These are phyloP conservation scores for Pristionchus pacificus DNA, from an alignment of 1,140 invertebrate genomes.

Conservation along the genomic window DNA sequence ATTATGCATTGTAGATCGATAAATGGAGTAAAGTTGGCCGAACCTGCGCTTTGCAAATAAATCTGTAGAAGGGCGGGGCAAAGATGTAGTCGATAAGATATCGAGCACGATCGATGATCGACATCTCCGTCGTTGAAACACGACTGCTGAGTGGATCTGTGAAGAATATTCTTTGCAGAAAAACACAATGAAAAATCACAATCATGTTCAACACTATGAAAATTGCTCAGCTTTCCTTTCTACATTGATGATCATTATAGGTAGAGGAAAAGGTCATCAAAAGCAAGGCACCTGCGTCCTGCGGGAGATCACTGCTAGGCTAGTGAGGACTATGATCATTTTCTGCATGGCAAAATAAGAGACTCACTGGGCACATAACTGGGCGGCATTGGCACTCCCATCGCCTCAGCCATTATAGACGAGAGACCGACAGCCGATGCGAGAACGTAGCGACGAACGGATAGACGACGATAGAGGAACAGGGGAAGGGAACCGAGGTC, in stretches of 20 bases:
- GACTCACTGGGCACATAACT: background rate
- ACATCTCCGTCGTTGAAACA: background rate
- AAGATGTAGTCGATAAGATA: background rate
- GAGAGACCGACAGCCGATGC: background rate
- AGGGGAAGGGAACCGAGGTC: background rate
- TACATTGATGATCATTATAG: no score
- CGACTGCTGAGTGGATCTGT: no score
- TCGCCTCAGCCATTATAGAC: background rate
- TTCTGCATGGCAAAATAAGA: background rate
- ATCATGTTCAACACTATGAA: no score
- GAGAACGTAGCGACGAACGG: background rate
- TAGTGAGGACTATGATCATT: no score
- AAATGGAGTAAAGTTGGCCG: no score
- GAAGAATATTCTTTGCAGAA: no score
- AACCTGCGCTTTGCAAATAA: background rate
- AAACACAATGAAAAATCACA: no score
- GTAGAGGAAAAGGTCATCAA: no score
- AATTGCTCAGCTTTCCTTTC: no score
- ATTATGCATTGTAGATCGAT: no score
- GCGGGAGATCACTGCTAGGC: no score
- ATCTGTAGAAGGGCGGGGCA: background rate
- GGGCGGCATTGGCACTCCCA: background rate
- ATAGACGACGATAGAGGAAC: background rate
- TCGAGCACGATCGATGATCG: background rate
- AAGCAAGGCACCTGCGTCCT: no score